Evolutionary conservation across 1,140 invertebrate species (phyloP).

Genomic region (Littorina saxatilis): DNA sequence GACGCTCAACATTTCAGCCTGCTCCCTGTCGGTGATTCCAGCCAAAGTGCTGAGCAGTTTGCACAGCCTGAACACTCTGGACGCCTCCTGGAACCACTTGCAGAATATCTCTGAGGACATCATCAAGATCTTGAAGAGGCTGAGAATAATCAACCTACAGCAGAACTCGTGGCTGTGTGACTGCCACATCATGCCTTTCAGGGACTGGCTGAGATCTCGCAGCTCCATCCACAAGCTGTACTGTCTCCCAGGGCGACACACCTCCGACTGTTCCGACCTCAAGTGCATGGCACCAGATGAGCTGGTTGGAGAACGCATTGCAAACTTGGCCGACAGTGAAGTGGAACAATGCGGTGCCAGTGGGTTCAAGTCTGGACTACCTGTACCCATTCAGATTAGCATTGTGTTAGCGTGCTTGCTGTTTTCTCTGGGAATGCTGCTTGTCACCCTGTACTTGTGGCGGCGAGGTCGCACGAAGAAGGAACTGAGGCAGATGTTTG

Average conservation of each 20-base stretch:
- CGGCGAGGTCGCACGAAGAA: slow-evolving; percentile 38
- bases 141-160: slow-evolving; percentile 47
- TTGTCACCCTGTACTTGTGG: slow-evolving; percentile 51
- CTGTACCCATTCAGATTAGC: slow-evolving; percentile 47
- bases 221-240: slow-evolving; percentile 31
- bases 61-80: slow-evolving; percentile 48
- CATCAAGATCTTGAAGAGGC: slow-evolving; percentile 46
- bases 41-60: slow-evolving; percentile 45
- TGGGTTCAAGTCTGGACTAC: neutral
- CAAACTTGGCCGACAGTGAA: slow-evolving; percentile 38
- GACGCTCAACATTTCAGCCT: slow-evolving; percentile 58
- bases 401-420: slow-evolving; percentile 50
- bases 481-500: slow-evolving; percentile 38
- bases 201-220: slow-evolving; percentile 49
- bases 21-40: slow-evolving; percentile 46
- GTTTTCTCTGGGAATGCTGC: slow-evolving; percentile 41
- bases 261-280: slow-evolving; percentile 42
- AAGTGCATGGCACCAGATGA: slow-evolving; percentile 46
- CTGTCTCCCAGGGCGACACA: slow-evolving; percentile 28
- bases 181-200: slow-evolving; percentile 57
- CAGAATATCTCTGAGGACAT: slow-evolving; percentile 49
- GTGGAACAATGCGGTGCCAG: slow-evolving; percentile 41
- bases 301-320: slow-evolving; percentile 32
- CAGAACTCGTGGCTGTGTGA: slow-evolving; percentile 64
- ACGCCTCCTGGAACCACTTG: slow-evolving; percentile 59